A percentile compares a stretch with the other conserved stretches of the same genome.
Evolutionary conservation across 2,888 invertebrate species (phyloP).

Genomic region (Hyppa rectilinea): DNA sequence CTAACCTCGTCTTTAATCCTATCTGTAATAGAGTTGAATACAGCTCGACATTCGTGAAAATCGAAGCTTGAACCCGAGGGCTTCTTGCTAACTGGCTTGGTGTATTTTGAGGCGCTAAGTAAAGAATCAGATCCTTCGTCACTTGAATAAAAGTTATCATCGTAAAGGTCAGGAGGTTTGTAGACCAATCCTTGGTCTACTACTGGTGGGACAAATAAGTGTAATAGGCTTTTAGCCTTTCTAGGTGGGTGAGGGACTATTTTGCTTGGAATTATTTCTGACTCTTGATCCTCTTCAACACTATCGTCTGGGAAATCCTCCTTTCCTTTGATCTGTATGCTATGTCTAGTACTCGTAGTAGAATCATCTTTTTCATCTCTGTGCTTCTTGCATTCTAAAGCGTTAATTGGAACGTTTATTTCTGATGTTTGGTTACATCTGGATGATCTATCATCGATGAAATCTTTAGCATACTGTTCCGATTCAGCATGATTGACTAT

Average conservation of each 20-base stretch:
- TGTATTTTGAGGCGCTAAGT: conserved; percentile 91
- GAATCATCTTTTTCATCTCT: conserved; percentile 88
- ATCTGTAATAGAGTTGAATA: conserved; percentile 91
- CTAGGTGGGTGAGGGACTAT: conserved; percentile 95
- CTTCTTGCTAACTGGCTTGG: conserved; percentile 80
- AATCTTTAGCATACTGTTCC: conserved; percentile 90
- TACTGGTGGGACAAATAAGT: conserved; percentile 92
- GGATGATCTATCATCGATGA: conserved; percentile 78
- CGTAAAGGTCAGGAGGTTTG: conserved; percentile 89
- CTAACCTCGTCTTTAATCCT: conserved; percentile 83
- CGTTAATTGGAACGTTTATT: conserved; percentile 81
- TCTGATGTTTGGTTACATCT: conserved; percentile 86
- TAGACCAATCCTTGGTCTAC: conserved; percentile 91
- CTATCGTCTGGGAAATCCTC: conserved; percentile 88
- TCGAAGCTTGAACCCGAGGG: conserved; percentile 82
- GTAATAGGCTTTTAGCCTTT: conserved; percentile 93
- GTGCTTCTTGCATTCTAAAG: conserved; percentile 80
- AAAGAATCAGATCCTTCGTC: conserved; percentile 94
- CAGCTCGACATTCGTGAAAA: conserved; percentile 89
- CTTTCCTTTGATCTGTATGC: conserved; percentile 86
- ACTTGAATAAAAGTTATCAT: conserved; percentile 91
- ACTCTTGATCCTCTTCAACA: conserved; percentile 89
- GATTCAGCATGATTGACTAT: conserved; percentile 96
- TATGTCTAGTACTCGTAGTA: conserved; percentile 89
- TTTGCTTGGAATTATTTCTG: conserved; percentile 94